phyloP scores from a whole-genome alignment of 2,113 vertebrate genomes.

The Taurulus bubalis region DNA sequence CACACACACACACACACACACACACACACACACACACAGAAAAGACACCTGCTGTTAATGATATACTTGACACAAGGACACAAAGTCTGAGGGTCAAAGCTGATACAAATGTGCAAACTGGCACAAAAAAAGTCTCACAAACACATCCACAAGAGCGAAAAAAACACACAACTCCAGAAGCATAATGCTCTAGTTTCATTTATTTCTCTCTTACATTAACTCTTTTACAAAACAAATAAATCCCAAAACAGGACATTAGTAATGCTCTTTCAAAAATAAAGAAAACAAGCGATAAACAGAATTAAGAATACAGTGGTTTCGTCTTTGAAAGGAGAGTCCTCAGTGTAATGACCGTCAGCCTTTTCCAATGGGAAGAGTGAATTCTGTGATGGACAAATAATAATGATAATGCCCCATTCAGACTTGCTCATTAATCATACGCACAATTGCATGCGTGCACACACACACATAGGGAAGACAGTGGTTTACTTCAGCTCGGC shows the following conservation, averaged over 20 bases:
- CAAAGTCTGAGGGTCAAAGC: constrained; percentile 80
- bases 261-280: constrained; percentile 74
- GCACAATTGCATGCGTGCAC: constrained; percentile 23
- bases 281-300: constrained; percentile 46
- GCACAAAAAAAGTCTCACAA: neutral
- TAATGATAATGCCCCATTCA: constrained; percentile 45
- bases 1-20: neutral
- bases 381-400: constrained; percentile 46
- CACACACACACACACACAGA: neutral
- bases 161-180: neutral
- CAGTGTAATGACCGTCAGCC: constrained; percentile 60
- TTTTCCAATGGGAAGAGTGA: constrained; percentile 51
- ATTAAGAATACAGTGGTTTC: constrained; percentile 68
- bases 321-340: constrained; percentile 70
- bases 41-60: constrained; percentile 70
- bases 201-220: constrained; percentile 76
- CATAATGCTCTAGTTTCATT: constrained; percentile 74
- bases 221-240: constrained; percentile 80
- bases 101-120: constrained; percentile 34
- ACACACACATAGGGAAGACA: constrained; percentile 68
- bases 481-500: constrained; percentile 60
- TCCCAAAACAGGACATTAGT: constrained; percentile 77
- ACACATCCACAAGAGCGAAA: constrained; percentile 13
- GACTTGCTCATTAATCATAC: constrained; percentile 28
- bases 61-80: constrained; percentile 74